Conservation (phyloP, 2,888 invertebrate genomes). For the Pristionchus entomophagus region DNA sequence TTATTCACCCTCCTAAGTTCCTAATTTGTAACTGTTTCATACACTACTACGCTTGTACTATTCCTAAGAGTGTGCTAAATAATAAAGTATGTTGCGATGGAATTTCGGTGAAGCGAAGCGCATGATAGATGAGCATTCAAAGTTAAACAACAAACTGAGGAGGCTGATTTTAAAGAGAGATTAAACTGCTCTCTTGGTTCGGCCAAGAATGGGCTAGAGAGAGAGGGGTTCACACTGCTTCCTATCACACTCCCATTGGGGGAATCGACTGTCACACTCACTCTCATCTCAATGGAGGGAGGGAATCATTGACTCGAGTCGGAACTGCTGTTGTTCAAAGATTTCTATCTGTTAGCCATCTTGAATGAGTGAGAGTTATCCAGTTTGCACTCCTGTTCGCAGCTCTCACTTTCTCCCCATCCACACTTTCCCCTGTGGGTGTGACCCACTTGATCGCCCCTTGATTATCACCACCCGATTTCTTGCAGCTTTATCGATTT, state of each 20-base stretch:
- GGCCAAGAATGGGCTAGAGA: conserved; percentile 18
- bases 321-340: not conserved
- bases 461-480: not conserved
- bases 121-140: not conserved
- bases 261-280: not conserved
- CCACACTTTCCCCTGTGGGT: conserved; percentile 22
- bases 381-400: not conserved
- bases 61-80: conserved; percentile 40
- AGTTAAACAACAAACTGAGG: not conserved
- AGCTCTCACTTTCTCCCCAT: not conserved
- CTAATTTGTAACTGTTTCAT: conserved; percentile 33
- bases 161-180: not conserved
- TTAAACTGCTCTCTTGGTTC: not conserved
- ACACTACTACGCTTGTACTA: conserved; percentile 37
- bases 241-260: conserved; percentile 34
- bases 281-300: not conserved
- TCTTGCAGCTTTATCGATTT: not conserved
- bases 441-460: conserved; percentile 29
- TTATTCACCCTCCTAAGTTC: conserved; percentile 25
- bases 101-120: not conserved
- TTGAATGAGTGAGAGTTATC: not conserved
- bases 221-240: conserved; percentile 10
- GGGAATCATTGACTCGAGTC: not conserved
- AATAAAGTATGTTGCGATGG: conserved; percentile 25
- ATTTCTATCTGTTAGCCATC: not conserved